Evolutionary conservation across 2,113 vertebrate species (phyloP), one percentile per base, ranked within the genome.

Genomic region (Alethe castanea): DNA sequence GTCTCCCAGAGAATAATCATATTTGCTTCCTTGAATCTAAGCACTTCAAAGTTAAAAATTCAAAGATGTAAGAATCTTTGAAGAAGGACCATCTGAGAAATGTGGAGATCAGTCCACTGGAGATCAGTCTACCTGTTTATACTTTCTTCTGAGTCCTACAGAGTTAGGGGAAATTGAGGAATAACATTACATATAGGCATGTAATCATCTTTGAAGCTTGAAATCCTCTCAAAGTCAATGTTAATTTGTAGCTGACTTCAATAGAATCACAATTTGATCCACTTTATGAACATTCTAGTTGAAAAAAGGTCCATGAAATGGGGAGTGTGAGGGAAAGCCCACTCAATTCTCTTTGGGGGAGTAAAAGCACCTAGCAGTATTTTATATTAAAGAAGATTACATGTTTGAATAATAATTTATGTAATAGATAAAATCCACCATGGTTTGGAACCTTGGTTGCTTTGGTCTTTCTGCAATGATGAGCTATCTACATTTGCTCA

Each of bases 31-130:
- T 89, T 83, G 50, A 94, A 81, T 93, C 78, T 87, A 54, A 81
- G 36, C 26, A 85, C 87, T 95, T 97, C 92, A 88, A 93, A 94
- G 93, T 94, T 90, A 74, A 86, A 92, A 93, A 90, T 83, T 90
- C 54, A 90, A 85, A 91, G 90, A 66, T 52, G 11, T 7, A 66
- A 59, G 38, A 52, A 44, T 86, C 66, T 95, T 94, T 95, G 85
- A 94, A 94, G 89, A 87, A 79, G 38, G 26, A 70, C 47, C 42
- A 48, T 56, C 42, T 80, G 64, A 86, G 76, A 85, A 94, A 83
- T 60, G 28, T 44, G 52, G 62, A 59, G 40, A 67, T 71, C 67
- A 26, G 50, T 52, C 25, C 50, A 26, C 14, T 44, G 50, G 62
- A 59, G 38, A 66, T 71, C 64, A 71, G 5, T 44, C 79, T 88